Conservation (phyloP, 2,888 invertebrate genomes). For the Perizoma flavofasciatum region DNA sequence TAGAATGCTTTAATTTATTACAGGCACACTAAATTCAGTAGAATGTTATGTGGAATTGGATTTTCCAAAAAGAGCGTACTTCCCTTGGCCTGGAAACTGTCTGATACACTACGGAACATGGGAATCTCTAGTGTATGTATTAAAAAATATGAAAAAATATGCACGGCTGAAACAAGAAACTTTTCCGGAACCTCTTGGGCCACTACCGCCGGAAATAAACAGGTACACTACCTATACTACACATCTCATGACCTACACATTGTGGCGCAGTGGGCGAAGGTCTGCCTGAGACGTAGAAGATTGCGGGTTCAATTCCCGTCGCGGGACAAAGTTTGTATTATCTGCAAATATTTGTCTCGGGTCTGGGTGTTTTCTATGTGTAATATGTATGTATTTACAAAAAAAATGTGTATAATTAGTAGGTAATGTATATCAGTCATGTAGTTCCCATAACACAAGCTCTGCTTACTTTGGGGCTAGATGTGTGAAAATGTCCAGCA, state of each 20-base stretch:
- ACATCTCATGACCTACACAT: background rate
- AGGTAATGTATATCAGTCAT: too few relatives aligned
- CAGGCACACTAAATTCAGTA: constrained; percentile 54
- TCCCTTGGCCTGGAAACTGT: constrained; percentile 50
- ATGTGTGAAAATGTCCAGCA: too few relatives aligned
- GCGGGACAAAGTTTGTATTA: too few relatives aligned
- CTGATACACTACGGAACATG: constrained; percentile 62
- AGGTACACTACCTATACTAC: constrained; percentile 44
- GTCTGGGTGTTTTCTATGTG: too few relatives aligned
- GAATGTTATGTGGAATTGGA: constrained; percentile 55
- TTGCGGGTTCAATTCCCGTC: too few relatives aligned
- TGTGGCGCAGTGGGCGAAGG: too few relatives aligned
- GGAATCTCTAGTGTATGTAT: constrained; percentile 56
- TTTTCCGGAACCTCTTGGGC: constrained; percentile 44
- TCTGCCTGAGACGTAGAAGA: too few relatives aligned
- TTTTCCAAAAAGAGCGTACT: constrained; percentile 54
- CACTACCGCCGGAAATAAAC: constrained; percentile 46
- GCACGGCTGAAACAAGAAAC: constrained; percentile 45
- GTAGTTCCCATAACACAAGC: too few relatives aligned
- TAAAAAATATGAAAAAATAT: constrained; percentile 49
- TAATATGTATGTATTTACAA: too few relatives aligned
- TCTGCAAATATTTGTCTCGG: too few relatives aligned
- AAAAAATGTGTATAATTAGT: too few relatives aligned
- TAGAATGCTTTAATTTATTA: constrained; percentile 19
- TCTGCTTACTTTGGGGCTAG: too few relatives aligned